Evolutionary conservation across 2,888 invertebrate genomes (phyloP), one percentile per base, ranked within the genome.

Genomic region (Apocheima hispidaria): DNA sequence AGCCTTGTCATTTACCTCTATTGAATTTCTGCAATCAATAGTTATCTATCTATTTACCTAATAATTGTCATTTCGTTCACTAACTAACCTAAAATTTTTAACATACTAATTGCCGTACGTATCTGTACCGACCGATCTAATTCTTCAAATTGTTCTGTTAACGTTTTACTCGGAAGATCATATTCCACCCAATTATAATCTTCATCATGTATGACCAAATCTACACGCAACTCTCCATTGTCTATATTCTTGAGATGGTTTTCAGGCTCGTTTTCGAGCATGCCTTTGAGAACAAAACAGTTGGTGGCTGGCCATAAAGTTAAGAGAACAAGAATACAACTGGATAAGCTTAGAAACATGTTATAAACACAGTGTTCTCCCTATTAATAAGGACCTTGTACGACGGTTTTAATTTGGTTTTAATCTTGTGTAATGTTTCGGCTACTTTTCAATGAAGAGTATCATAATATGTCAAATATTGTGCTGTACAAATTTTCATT

Each of bases 161-260:
- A 38, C 28, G 10, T 20, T 26, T 43, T 36, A 2, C 40, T 60
- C 26, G 68, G 68, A 38, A 44, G 26, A 14, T 44, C 43, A 44
- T 44, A 44, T 44, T 65, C 51, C 9, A 81, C 70, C 75, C 80
- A 75, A 52, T 83, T 81, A 57, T 81, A 82, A 61, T 87, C 84
- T 0, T 78, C 73, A 0, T 81, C 75, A 10, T 63, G 60, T 16
- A 86, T 62, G 0, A 66, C 53, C 48, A 82, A 72, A 46, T 84
- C 77, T 18, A 86, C 75, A 52, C 73, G 79, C 51, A 80, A 82
- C 57, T 79, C 77, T 4, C 65, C 71, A 58, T 69, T 75, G 16
- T 38, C 20, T 38, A 12, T 50, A 12, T 40, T 16, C 16, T 36
- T 28, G 33, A 21, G 9, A 44, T 38, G n/a, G n/a, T 14, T 46